Conservation (phyloP, 1,140 invertebrate genomes). For the Leptopilina clavipes region DNA sequence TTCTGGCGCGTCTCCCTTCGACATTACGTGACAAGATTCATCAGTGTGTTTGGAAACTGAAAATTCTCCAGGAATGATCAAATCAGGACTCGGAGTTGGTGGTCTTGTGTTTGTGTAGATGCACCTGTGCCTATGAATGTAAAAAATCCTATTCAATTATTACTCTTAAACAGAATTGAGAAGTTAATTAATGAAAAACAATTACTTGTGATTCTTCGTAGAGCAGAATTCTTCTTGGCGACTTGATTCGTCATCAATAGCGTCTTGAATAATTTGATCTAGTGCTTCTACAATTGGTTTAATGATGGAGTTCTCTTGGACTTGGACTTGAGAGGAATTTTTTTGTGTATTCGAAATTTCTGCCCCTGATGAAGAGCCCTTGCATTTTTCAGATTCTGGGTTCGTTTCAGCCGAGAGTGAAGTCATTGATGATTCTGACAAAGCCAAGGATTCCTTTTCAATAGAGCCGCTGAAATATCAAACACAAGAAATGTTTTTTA, state of each 20-base stretch:
- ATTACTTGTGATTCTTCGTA: conserved; percentile 21
- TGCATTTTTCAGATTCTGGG: conserved; percentile 34
- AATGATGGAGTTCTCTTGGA: conserved; percentile 36
- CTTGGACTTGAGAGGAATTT: conserved; percentile 28
- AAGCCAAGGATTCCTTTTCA: background rate
- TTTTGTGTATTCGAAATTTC: conserved; percentile 1
- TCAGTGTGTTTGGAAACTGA: background rate
- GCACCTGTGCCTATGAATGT: conserved; percentile 35
- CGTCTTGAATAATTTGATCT: conserved; percentile 40
- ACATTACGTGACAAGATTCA: background rate
- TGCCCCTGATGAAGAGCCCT: background rate
- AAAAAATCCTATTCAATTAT: no score
- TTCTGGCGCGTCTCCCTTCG: background rate
- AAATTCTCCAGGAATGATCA: background rate
- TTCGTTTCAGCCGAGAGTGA: conserved; percentile 33
- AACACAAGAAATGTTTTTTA: no score
- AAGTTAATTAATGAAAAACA: background rate
- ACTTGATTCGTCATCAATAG: conserved; percentile 33
- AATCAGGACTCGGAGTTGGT: conserved; percentile 23
- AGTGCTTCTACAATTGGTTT: conserved; percentile 46
- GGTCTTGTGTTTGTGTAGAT: conserved; percentile 38
- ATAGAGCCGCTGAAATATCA: conserved; percentile 17
- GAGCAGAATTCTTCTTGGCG: background rate
- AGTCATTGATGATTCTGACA: conserved; percentile 38
- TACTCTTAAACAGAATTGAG: no score